phyloP scores from a whole-genome alignment of 2,113 vertebrate genomes.

The Callithrix jacchus region DNA sequence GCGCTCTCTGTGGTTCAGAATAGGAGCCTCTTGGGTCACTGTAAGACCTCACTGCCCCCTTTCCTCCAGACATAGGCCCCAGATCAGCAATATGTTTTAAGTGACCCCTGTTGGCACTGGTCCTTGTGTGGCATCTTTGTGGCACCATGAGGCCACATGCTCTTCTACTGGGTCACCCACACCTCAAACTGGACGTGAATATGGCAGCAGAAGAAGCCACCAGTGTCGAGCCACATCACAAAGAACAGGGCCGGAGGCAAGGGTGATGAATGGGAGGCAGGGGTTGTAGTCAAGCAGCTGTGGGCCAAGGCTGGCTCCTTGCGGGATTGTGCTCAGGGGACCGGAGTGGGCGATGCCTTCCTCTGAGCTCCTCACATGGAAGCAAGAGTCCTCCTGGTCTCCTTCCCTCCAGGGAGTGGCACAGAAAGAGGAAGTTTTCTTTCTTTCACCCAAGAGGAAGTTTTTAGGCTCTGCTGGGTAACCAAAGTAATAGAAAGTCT shows the following conservation, averaged over 20 bases:
- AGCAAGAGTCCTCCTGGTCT: fast-evolving
- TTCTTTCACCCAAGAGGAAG: background rate
- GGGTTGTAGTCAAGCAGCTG: fast-evolving
- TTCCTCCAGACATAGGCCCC: background rate
- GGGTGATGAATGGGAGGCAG: background rate
- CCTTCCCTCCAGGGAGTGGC: fast-evolving
- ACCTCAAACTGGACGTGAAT: background rate
- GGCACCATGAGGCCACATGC: no score
- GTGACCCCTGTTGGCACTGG: fast-evolving
- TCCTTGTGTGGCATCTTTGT: fast-evolving
- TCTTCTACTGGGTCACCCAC: fast-evolving
- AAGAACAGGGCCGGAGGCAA: background rate
- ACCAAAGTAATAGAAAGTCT: no score
- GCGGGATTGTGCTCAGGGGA: fast-evolving
- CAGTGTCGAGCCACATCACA: no score
- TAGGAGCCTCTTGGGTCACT: fast-evolving
- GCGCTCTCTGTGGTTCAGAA: background rate
- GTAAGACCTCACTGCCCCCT: fast-evolving
- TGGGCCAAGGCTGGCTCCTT: fast-evolving
- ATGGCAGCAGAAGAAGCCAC: background rate
- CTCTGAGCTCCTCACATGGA: background rate
- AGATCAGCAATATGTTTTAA: background rate
- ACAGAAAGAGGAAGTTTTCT: fast-evolving
- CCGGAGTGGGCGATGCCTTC: background rate
- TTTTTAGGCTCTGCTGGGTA: no score